Percentiles rank a stretch among this genome's conserved stretches.
These are phyloP conservation scores for Schizothorax lantsangensis DNA, from an alignment of 2,797 vertebrate species.

Conservation along the genomic window DNA sequence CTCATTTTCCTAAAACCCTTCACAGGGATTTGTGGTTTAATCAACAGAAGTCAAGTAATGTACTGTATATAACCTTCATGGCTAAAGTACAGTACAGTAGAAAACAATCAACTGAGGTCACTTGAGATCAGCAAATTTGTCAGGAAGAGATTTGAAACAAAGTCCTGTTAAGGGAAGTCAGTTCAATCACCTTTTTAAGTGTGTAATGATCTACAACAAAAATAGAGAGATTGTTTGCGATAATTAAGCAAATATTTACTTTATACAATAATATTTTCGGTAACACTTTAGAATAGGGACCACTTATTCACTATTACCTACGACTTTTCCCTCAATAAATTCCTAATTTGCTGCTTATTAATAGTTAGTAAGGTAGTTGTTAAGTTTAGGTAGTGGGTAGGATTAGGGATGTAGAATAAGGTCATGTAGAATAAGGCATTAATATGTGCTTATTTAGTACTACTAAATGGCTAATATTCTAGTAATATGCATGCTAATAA, in stretches of 20 bases:
- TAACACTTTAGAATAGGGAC: too few species aligned
- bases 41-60: not conserved
- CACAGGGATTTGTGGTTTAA: not conserved
- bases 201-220: not conserved
- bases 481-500: too few species aligned
- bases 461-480: too few species aligned
- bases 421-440: too few species aligned
- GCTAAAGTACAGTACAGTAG: not conserved
- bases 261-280: not conserved
- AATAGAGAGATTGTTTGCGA: not conserved
- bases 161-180: not conserved
- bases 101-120: not conserved
- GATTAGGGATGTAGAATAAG: too few species aligned
- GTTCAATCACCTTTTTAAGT: too few species aligned
- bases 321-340: too few species aligned
- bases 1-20: not conserved
- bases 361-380: too few species aligned
- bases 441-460: too few species aligned
- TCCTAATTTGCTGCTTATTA: too few species aligned
- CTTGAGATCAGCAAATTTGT: conserved; percentile 1
- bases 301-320: too few species aligned
- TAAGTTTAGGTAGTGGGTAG: too few species aligned
- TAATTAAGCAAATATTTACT: not conserved
- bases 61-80: not conserved
- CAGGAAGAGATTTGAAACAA: not conserved